Evolutionary conservation across 2,888 invertebrate species (phyloP), one percentile per base, ranked within the genome.

Genomic region (Ochropleura leucogaster): DNA sequence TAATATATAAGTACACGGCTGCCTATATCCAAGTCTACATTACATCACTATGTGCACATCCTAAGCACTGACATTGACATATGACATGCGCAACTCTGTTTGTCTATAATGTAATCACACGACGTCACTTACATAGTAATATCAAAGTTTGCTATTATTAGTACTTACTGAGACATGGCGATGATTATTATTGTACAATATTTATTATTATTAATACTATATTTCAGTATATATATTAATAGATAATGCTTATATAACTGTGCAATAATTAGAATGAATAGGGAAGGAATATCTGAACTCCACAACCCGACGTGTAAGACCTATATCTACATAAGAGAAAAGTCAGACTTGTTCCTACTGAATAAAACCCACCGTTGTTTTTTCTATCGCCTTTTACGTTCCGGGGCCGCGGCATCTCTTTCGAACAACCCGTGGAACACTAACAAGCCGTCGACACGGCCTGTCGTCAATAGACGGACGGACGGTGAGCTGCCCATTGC

Each of bases 21-120:
- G n/a, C 14, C 47, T 74, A 80, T 47, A 40, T 20, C 14, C 57
- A 53, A 14, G 20, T 30, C 40, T 4, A 53, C 16, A 47, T 78
- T 8, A 80, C 49, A 64, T 78, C 64, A 83, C 10, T 51, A 64
- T 83, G 65, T 70, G 53, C 63, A 18, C 63, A 82, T 82, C 67
- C 18, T 20, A 30, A 59, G 49, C 53, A 49, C 7, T 65, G 71
- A 60, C 83, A 78, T 51, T 83, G 80, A 78, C 80, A 68, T 80
- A 62, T 80, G 80, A 80, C 80, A 59, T 64, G 30, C 55, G 51
- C 42, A 18, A 72, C 83, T 68, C 4, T 80, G 55, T 71, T 65
- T 57, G 63, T 46, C n/a, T 30, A 57, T n/a, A 59, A 18, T 40
- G 53, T 63, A 42, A 59, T 42, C 60, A 60, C 20, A 51, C 20